These are phyloP conservation scores for Fragum fragum DNA, from an alignment of 2,888 invertebrate genomes.

Conservation along the genomic window DNA sequence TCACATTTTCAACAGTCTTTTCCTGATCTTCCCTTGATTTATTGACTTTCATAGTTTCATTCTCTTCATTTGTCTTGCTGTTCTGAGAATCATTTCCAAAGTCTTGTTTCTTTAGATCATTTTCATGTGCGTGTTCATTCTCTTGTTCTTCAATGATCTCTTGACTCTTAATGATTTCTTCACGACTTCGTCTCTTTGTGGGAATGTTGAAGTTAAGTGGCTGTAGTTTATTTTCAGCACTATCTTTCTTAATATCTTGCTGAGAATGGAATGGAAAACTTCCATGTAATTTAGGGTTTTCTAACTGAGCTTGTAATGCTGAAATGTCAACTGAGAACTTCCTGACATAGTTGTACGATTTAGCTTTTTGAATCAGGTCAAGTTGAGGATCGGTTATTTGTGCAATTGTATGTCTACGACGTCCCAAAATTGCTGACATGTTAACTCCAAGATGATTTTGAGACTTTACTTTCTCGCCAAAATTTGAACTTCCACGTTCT, in stretches of 20 bases:
- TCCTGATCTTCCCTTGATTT: neutral
- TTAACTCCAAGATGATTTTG: slow-evolving; percentile 77
- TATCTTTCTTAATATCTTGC: slow-evolving; percentile 68
- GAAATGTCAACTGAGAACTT: slow-evolving; percentile 86
- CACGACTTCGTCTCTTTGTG: slow-evolving; percentile 56
- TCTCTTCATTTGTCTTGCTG: neutral
- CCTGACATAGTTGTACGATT: slow-evolving; percentile 84
- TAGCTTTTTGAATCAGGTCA: slow-evolving; percentile 73
- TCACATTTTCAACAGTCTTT: no score
- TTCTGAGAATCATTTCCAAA: neutral
- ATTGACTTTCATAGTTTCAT: neutral
- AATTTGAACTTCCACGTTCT: slow-evolving; percentile 39
- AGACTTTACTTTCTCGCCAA: slow-evolving; percentile 57
- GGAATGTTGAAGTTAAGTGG: slow-evolving; percentile 40
- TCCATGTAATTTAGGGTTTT: slow-evolving; percentile 84
- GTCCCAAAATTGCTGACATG: slow-evolving; percentile 80
- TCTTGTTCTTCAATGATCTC: slow-evolving; percentile 61
- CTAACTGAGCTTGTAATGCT: slow-evolving; percentile 85
- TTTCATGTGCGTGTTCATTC: slow-evolving; percentile 48
- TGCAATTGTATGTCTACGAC: slow-evolving; percentile 82
- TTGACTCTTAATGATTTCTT: slow-evolving; percentile 62
- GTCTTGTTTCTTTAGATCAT: slow-evolving; percentile 32
- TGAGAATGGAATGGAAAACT: slow-evolving; percentile 77
- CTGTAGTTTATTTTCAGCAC: slow-evolving; percentile 30
- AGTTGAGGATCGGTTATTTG: slow-evolving; percentile 78